Conservation (phyloP, 2,888 invertebrate species). For the Seladonia tumulorum region DNA sequence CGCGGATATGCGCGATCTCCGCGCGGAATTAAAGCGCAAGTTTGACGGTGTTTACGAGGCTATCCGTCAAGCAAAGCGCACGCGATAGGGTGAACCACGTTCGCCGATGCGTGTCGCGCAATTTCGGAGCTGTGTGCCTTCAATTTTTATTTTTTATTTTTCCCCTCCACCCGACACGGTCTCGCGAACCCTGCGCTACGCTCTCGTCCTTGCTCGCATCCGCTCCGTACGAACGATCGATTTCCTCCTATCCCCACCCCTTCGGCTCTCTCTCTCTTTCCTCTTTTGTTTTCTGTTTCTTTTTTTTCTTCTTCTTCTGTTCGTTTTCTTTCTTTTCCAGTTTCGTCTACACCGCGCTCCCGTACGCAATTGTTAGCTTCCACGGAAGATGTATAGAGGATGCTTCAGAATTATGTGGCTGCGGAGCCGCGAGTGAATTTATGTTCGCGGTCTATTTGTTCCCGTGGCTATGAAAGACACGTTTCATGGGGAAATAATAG, state of each 20-base stretch:
- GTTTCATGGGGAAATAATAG: conserved; percentile 12
- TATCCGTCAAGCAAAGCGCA: conserved; percentile 51
- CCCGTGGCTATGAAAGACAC: conserved; percentile 1
- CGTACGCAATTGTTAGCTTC: conserved; percentile 35
- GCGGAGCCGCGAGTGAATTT: conserved; percentile 14
- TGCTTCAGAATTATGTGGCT: conserved; percentile 12
- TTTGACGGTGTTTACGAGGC: conserved; percentile 62
- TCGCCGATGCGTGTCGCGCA: conserved; percentile 28
- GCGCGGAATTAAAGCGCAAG: conserved; percentile 58
- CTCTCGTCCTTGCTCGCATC: conserved; percentile 35
- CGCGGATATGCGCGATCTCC: conserved; percentile 46
- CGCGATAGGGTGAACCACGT: conserved; percentile 46
- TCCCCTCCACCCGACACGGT: background rate
- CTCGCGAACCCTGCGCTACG: background rate
- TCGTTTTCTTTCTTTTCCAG: background rate
- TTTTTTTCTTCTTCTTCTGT: background rate
- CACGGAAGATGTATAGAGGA: conserved; percentile 13
- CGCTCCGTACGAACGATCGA: conserved; percentile 14
- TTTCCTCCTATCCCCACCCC: background rate
- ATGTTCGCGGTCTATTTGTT: conserved; percentile 9
- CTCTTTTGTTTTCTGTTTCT: too few species aligned
- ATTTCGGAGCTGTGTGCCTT: conserved; percentile 44
- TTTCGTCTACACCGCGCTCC: conserved; percentile 7
- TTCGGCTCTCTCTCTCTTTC: conserved; percentile 12
- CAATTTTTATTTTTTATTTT: background rate